Evolutionary conservation across 30 jellyfish, hydroid and myxozoan genomes (phyloP).

Genomic region (Cassiopea andromeda): DNA sequence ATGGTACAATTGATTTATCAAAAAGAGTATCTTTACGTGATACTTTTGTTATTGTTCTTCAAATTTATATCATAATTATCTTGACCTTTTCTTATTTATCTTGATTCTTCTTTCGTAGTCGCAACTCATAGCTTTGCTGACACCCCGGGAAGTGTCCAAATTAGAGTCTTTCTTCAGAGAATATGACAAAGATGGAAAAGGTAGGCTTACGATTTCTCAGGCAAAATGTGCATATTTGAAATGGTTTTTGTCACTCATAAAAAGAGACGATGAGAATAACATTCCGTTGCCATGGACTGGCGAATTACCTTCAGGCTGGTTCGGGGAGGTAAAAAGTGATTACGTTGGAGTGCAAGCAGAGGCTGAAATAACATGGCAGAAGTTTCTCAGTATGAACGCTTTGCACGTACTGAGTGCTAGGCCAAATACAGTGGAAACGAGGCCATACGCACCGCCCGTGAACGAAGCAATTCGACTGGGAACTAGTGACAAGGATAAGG

Average conservation of each 20-base stretch:
- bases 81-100: not conserved
- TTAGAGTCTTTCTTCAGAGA: constrained; percentile 40
- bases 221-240: constrained; percentile 66
- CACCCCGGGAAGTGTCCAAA: constrained; percentile 44
- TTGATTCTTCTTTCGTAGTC: not conserved
- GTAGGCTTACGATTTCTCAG: constrained; percentile 9
- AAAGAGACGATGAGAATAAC: not conserved
- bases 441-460: constrained; percentile 61
- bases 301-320: constrained; percentile 54
- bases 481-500: not conserved
- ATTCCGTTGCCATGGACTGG: constrained; percentile 61
- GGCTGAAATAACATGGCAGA: constrained; percentile 50
- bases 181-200: constrained; percentile 23
- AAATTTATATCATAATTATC: too few species aligned
- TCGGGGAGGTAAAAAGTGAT: not conserved
- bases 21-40: too few species aligned
- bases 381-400: constrained; percentile 46
- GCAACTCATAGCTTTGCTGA: constrained; percentile 20
- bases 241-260: constrained; percentile 54
- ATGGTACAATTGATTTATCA: too few species aligned
- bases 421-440: constrained; percentile 46
- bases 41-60: too few species aligned
- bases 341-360: not conserved
- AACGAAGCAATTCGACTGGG: constrained; percentile 33
- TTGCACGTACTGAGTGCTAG: constrained; percentile 56